Evolutionary conservation across 2,797 vertebrate genomes (phyloP).

Genomic region (Enteromius treurensis): DNA sequence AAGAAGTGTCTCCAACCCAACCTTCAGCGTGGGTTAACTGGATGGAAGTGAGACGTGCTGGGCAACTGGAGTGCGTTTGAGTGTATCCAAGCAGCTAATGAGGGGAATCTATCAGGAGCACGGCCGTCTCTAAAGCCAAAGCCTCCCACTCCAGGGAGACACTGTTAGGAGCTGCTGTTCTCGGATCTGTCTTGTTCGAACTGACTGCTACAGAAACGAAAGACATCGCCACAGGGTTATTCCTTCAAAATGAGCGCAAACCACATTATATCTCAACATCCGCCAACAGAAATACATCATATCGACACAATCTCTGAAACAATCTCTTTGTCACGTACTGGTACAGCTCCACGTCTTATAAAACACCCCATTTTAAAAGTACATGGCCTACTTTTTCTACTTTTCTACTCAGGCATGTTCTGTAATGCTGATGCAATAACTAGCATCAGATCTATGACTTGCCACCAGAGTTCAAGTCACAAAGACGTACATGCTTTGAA

Average conservation of each 20-base stretch:
- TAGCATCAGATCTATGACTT: constrained; percentile 46
- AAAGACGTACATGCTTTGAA: constrained; percentile 34
- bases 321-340: neutral
- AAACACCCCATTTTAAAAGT: constrained; percentile 15
- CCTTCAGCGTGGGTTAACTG: constrained; percentile 45
- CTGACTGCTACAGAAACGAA: neutral
- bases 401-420: constrained; percentile 23
- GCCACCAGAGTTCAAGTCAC: constrained; percentile 20
- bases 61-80: constrained; percentile 22
- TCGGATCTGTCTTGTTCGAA: constrained; percentile 18
- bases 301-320: neutral
- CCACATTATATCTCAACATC: neutral
- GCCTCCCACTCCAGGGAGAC: constrained; percentile 12
- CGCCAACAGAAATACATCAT: constrained; percentile 5
- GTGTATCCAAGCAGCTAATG: constrained; percentile 49
- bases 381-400: constrained; percentile 45
- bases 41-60: constrained; percentile 37
- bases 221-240: constrained; percentile 23
- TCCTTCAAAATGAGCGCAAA: constrained; percentile 20
- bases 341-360: neutral
- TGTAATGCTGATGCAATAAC: constrained; percentile 43
- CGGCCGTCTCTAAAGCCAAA: constrained; percentile 33
- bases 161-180: neutral
- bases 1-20: constrained; percentile 35
- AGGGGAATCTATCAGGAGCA: constrained; percentile 43